These are phyloP conservation scores for Stomatorhinus walkeri DNA, from an alignment of 2,797 vertebrate genomes.

Conservation along the genomic window DNA sequence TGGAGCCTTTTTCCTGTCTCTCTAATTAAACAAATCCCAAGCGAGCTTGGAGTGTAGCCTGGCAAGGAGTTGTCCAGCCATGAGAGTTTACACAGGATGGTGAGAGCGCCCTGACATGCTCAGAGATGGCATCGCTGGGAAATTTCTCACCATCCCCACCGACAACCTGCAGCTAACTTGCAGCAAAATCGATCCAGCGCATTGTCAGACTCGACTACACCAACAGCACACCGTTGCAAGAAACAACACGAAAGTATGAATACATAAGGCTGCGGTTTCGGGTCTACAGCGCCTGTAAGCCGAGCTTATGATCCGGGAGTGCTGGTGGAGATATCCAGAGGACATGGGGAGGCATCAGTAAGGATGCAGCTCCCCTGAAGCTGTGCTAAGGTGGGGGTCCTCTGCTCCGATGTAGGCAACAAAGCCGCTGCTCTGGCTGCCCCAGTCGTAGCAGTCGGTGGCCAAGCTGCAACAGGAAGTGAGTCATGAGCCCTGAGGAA, in stretches of 20 bases:
- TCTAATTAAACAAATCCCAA: not conserved
- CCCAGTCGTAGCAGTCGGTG: conserved; percentile 63
- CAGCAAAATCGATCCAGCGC: not conserved
- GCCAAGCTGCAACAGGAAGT: conserved; percentile 37
- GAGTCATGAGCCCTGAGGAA: not conserved
- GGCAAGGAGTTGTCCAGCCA: not conserved
- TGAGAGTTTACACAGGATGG: not conserved
- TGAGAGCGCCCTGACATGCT: not conserved
- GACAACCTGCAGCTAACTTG: too few species aligned
- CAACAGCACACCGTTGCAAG: not conserved
- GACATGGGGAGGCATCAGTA: not conserved
- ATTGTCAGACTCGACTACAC: not conserved
- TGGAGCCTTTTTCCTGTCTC: not conserved
- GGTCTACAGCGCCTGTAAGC: not conserved
- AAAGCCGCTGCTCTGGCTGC: conserved; percentile 56
- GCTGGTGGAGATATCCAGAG: not conserved
- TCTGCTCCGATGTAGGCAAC: conserved; percentile 53
- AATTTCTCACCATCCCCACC: not conserved
- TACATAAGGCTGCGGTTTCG: not conserved
- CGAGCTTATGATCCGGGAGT: not conserved
- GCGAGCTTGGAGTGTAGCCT: not conserved
- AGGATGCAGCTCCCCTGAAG: conserved; percentile 47
- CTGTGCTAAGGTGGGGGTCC: conserved; percentile 47
- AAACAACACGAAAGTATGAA: not conserved
- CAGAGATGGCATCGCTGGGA: not conserved